A percentile compares a stretch with the other conserved stretches of the same genome.
Conservation (phyloP, 2,797 vertebrate species). For the Percopsis omiscomaycus region DNA sequence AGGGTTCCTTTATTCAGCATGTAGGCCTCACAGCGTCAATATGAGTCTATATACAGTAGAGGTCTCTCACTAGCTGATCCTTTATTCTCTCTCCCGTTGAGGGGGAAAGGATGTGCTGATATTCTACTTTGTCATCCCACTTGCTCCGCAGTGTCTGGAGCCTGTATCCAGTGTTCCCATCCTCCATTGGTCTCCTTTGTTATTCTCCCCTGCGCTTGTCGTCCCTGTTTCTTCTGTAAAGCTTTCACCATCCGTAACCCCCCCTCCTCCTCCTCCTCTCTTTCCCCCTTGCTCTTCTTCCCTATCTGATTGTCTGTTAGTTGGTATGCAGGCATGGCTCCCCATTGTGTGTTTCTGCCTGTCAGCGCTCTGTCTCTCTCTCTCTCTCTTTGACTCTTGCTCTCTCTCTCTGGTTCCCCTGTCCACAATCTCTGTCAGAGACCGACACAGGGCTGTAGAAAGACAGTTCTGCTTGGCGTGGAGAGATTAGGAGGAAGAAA, state of each 20-base stretch:
- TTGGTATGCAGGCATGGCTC: slow-evolving; percentile 70
- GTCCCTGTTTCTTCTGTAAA: neutral
- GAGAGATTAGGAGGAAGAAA: neutral
- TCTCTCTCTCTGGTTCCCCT: slow-evolving; percentile 26
- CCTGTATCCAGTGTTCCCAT: slow-evolving; percentile 16
- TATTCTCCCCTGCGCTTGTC: neutral
- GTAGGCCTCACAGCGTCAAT: no score
- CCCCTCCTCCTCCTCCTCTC: slow-evolving; percentile 2
- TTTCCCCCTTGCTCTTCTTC: slow-evolving; percentile 35
- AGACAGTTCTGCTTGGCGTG: slow-evolving; percentile 9
- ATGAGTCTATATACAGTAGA: no score
- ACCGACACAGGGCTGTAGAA: slow-evolving; percentile 30
- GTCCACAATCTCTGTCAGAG: slow-evolving; percentile 36
- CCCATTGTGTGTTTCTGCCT: slow-evolving; percentile 68
- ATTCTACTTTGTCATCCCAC: neutral
- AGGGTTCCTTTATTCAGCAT: no score
- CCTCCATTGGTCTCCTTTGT: slow-evolving; percentile 12
- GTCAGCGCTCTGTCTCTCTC: slow-evolving; percentile 66
- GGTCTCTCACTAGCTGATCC: no score
- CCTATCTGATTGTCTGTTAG: slow-evolving; percentile 72
- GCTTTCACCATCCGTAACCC: neutral
- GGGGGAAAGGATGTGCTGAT: neutral
- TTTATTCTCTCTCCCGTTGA: slow-evolving; percentile 2
- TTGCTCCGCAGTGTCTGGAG: neutral
- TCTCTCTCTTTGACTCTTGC: slow-evolving; percentile 15